These are phyloP conservation scores for Sarotherodon lohbergeri DNA, from an alignment of 2,113 vertebrate species.

Conservation along the genomic window DNA sequence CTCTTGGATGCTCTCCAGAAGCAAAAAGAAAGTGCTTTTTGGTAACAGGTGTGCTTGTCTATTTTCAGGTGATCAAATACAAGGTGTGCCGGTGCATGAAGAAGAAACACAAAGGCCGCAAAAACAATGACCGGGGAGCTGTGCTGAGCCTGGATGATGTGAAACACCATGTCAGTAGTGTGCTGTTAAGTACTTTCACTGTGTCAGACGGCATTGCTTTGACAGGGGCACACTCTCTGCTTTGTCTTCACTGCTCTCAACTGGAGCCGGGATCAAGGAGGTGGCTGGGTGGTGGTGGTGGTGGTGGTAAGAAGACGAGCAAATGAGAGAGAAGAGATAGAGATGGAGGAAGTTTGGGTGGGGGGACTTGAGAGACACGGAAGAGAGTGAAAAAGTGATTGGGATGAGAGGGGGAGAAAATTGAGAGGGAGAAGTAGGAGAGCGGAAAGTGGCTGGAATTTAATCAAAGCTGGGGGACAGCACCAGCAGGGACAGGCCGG, in stretches of 20 bases:
- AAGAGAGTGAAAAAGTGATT: not conserved
- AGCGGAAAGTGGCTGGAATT: conserved; percentile 40
- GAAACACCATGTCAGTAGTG: conserved; percentile 89
- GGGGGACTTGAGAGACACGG: not conserved
- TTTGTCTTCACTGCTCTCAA: not conserved
- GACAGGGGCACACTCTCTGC: conserved; percentile 2
- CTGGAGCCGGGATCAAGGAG: not conserved
- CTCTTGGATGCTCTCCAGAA: not conserved
- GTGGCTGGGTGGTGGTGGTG: not conserved
- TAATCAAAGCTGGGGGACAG: conserved; percentile 53
- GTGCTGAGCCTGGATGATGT: conserved; percentile 96
- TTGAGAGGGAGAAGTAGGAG: conserved; percentile 3
- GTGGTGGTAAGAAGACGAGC: not conserved
- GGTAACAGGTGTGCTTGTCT: not conserved
- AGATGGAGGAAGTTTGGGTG: not conserved
- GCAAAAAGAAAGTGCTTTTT: not conserved
- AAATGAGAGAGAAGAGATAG: not conserved
- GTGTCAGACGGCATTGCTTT: conserved; percentile 1
- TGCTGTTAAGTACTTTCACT: conserved; percentile 10
- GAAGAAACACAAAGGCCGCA: conserved; percentile 90
- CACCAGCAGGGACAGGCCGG: conserved; percentile 6
- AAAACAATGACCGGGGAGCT: conserved; percentile 91
- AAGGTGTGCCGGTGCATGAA: conserved; percentile 86
- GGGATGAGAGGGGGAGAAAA: conserved; percentile 8
- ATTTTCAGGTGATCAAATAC: conserved; percentile 88